Evolutionary conservation across 1,140 invertebrate species (phyloP), one percentile per base, ranked within the genome.

Genomic region (Bombyx mandarina): DNA sequence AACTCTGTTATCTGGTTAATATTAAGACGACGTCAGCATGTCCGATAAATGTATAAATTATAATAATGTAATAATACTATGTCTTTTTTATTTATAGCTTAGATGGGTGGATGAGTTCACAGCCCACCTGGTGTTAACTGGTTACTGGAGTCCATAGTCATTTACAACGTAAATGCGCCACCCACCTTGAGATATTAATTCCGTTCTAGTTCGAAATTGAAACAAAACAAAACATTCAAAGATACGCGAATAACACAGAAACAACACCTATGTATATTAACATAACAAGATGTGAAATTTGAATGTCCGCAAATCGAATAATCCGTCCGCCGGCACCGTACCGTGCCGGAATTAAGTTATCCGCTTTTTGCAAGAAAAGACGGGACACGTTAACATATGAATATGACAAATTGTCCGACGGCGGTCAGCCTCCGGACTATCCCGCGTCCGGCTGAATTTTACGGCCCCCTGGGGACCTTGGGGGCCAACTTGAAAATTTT

Each of bases 251-350:
- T 18, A 49, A 7, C 12, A n/a, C 48, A 49, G 64, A 80, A 64
- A 82, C 78, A 81, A 84, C 79, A 84, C 79, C 73, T 82, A 75
- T 35, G 26, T 35, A 35, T 63, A 84, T 86, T 86, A 81, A 70
- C 83, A 86, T 86, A 84, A 86, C 81, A 84, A 86, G 83, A 84
- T 76, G 65, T 79, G 73, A 82, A 84, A 86, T 86, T 86, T 84
- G 83, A 86, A 84, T 83, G 83, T 79, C 74, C 77, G 62, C 76
- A 86, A 86, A 84, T 81, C 79, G 73, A 80, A 84, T 83, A 78
- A 82, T 66, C 69, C 62, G 60, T 48, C 71, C 71, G 67, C 70
- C 56, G 53, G 26, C 26, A 35, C 26, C 26, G 26, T 35, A 35
- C 26, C 66, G 60, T 46, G 61, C 56, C 66, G 68, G 76, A 83